Base-by-base conservation (phyloP, 2,113 vertebrate genomes). In the Cardinalis cardinalis region DNA sequence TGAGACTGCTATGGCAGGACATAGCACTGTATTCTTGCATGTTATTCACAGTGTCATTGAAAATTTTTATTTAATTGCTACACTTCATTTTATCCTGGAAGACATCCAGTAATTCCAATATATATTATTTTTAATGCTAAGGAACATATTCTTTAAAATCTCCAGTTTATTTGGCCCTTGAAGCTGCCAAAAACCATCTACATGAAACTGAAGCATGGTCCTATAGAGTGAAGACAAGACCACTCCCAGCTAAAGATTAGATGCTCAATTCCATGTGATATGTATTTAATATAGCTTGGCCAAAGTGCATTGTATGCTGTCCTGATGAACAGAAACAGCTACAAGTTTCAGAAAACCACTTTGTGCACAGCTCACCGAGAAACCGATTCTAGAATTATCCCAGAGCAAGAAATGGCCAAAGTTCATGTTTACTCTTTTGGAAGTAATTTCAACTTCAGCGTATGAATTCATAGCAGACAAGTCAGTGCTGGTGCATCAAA, bases 401-500 rank as follows among this genome's bases (percentile, higher is more conserved):
- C 55, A 43, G 20, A 89, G 46, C 69, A 61, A 7, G 25, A 91
- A 82, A 89, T 3, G 36, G 71, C 80, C 83, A 87, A 94, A 94
- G 91, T 89, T 94, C 92, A 87, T 66, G 88, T 95, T 96, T 93
- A 84, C 75, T 55, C 69, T 87, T 91, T 77, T 60, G 65, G 46
- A 95, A 92, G 80, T 61, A 80, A 95, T 92, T 96, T 92, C 3
- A 4, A 14, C 59, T 87, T 70, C 14, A 52, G 29, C 34, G 31
- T 52, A 84, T 49, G 71, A 92, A 95, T 78, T 90, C 87, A 48
- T 21, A 84, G 79, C 44, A 93, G 82, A 56, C 96, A 97, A 96
- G 95, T 95, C 61, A 82, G 73, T 60, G 82, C 95, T 94, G 76
- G 95, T 73, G 77, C 95, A 96, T 96, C 95, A 97, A 95, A 96